Evolutionary conservation across 2,797 vertebrate genomes (phyloP), one percentile per base, ranked within the genome.

Genomic region (Sebastes jordani): DNA sequence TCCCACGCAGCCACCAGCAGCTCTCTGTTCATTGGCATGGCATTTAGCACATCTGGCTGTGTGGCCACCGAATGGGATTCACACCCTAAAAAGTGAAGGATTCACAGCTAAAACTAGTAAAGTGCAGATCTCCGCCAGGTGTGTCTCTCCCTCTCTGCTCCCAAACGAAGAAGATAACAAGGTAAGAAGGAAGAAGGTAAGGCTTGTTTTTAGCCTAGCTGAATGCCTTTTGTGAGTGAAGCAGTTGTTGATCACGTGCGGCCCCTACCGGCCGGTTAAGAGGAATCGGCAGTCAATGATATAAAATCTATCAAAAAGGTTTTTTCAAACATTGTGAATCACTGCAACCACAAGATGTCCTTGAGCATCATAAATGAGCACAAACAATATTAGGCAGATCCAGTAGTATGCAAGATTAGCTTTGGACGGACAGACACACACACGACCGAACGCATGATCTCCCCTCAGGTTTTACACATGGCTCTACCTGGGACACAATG

Each of bases 41-140:
- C 3, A 10, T 78, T 66, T 63, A 81, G 32, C 75, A 81, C 83
- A 74, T 81, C 62, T 67, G 63, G 67, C 36, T 78, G 7, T 22
- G 14, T 60, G 62, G 54, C 16, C 38, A 22, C 1, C 4, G 29
- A n/a, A 10, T 25, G 61, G 55, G 72, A 77, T 27, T 76, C 49
- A 71, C 68, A 74, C 64, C 55, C n/a, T 49, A 16, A 70, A 74
- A 70, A 54, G 9, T 7, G 16, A 49, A 42, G 3, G 16, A 62
- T 32, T 38, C 23, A 22, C 62, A 70, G 4, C 22, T 29, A 46
- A 2, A 46, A 3, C 38, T 42, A 11, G 59, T 1, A 22, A 11
- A 46, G 13, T 32, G 36, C 8, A 30, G 4, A 63, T 16, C 22
- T 38, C 11, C 1, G 3, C 11, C n/a, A 7, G n/a, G n/a, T 23